Base-by-base conservation (phyloP, 2,113 vertebrate genomes). In the Triplophysa dalaica region DNA sequence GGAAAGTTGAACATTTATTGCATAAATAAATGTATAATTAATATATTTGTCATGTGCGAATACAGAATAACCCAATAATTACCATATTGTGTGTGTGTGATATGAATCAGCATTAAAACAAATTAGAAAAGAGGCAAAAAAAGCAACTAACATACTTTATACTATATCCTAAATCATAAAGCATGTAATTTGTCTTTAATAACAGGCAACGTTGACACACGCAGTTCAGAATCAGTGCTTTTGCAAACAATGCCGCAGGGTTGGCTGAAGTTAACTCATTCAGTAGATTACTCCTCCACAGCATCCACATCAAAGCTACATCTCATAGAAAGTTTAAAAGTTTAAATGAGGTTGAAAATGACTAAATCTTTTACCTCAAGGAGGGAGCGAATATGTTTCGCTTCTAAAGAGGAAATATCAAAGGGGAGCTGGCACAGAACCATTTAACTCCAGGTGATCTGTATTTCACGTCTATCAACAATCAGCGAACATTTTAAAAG, bases 401-500 rank as follows among this genome's bases (percentile, higher is more conserved):
- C 33, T 65, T 61, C 78, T 79, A 43, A 22, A 63, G 33, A 38
- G 21, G 56, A 64, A 58, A 50, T 73, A 67, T 81, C 50, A 48
- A 64, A 84, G 61, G 48, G 58, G 19, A 19, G 16, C 52, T 12
- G 77, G 66, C 43, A 13, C 45, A 7, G 48, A 70, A 43, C 75
- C 78, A 12, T 65, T 54, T 13, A 12, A 43, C 41, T 81, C 43
- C 50, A 58, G 70, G 67, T 77, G 43, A 72, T 48, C 54, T n/a
- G 65, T 48, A 78, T 83, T 84, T 83, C 60, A 52, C 78, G 70
- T 65, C 41, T 14, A 70, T 60, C 68, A 38, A 60, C 52, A 52
- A 68, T 74, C 56, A 70, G 54, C 66, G 24, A 7, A 29, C 63
- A 78, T 82, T 80, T 78, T 13, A 41, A 63, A 48, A 38, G 65